Conservation (phyloP, 2,113 vertebrate species). For the Physeter macrocephalus region DNA sequence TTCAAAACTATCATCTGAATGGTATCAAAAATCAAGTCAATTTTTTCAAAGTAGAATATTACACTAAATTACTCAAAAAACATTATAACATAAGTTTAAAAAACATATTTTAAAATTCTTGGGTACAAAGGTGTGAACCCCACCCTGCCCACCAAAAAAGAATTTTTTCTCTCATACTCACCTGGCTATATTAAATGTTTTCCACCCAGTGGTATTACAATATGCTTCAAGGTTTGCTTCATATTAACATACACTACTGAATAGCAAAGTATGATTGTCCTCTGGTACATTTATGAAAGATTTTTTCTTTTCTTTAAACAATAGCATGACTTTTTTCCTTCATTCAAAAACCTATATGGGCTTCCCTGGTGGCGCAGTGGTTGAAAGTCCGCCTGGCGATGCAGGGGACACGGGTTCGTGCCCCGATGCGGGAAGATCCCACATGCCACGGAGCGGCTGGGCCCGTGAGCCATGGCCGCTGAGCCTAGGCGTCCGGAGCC, state of each 20-base stretch:
- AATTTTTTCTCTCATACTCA: neutral
- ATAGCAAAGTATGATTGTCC: neutral
- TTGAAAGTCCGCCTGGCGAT: no score
- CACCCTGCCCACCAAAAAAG: neutral
- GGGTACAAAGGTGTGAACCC: neutral
- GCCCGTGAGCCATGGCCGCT: no score
- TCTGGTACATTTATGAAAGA: neutral
- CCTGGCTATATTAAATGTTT: neutral
- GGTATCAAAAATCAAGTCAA: neutral
- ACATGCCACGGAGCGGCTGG: no score
- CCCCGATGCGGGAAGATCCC: no score
- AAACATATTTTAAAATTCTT: neutral
- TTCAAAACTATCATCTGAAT: neutral
- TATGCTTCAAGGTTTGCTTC: neutral
- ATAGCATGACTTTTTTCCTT: neutral
- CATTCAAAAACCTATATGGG: neutral
- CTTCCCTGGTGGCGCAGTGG: no score
- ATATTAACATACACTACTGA: neutral
- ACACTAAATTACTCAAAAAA: neutral
- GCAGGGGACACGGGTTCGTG: no score
- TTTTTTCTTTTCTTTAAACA: neutral
- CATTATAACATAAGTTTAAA: slow-evolving; percentile 1
- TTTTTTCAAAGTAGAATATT: slow-evolving; percentile 16
- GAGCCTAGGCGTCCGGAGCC: no score
- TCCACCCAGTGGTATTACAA: neutral